Base-by-base conservation (phyloP, 1,140 invertebrate species). In the Saxidomus purpurata region DNA sequence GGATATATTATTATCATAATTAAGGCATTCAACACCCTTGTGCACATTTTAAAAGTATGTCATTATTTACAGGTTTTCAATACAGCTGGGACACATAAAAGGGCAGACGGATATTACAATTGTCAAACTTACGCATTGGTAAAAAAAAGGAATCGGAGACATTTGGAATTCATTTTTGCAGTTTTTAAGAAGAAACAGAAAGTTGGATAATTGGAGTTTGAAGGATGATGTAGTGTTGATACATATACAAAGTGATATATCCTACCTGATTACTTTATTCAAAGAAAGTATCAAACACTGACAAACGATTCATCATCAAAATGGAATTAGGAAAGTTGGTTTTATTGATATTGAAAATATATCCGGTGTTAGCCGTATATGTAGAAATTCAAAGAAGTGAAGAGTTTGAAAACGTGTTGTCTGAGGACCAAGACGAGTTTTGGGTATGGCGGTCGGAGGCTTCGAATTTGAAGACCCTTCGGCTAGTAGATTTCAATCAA, bases 361-460 rank as follows among this genome's bases (percentile, higher is more conserved):
- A n/a, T 52, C 25, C 9, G 1, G 22, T 69, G 1, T 1, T 63
- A 34, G 1, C 49, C 22, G 28, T 36, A 17, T 88, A 88, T 81
- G 86, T 88, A 19, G 86, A 88, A 67, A 79, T 88, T 22, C 86
- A 88, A 61, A 40, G 86, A 22, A 38, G 47, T 69, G 43, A 25
- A 43, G 76, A 88, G 9, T 80, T 88, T 22, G 86, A 88, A 47
- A 28, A 63, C 17, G 9, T 40, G 17, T 40, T 88, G 43, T 13
- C 40, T 22, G 61, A 88, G 31, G 61, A 25, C 1, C 38, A 88
- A 40, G n/a, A 52, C 15, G 55, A 88, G 0, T 69, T 81, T 43
- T 88, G 86, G 86, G 77, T 88, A 11, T 88, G 86, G 86, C 34
- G 86, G 11, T 88, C 86, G 0, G 76, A 88, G 49, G 86, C 86